Percentiles rank a stretch among this genome's conserved stretches.
These are phyloP conservation scores for Temnopleurus reevesii DNA, from an alignment of 53 echinoderm and acorn worm genomes.

Conservation along the genomic window DNA sequence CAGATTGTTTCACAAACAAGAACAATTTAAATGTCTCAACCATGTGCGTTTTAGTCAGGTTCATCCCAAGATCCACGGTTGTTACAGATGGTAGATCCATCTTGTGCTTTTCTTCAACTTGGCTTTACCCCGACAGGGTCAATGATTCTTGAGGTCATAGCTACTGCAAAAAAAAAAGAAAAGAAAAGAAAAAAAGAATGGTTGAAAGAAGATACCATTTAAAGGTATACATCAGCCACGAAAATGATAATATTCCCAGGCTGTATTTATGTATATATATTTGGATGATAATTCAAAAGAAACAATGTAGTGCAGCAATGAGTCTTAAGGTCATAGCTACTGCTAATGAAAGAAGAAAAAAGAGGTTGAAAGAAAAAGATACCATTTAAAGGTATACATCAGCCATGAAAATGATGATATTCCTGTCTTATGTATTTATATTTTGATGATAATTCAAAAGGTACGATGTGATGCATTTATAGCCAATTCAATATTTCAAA, in stretches of 20 bases:
- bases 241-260: not conserved
- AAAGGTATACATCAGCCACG: not conserved
- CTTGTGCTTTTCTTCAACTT: constrained; percentile 1
- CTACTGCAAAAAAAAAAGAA: constrained; percentile 12
- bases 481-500: too few relatives aligned
- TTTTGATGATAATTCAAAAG: too few relatives aligned
- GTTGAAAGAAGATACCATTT: not conserved
- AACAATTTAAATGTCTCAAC: not conserved
- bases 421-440: too few relatives aligned
- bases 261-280: too few relatives aligned
- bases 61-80: constrained; percentile 17
- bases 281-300: too few relatives aligned
- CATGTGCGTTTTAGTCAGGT: not conserved
- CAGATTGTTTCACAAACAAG: not conserved
- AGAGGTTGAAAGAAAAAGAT: not conserved
- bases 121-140: constrained; percentile 23
- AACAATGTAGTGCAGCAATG: too few relatives aligned
- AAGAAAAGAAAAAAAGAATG: not conserved
- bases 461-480: too few relatives aligned
- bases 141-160: constrained; percentile 41
- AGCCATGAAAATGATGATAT: not conserved
- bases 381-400: not conserved
- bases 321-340: too few relatives aligned
- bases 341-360: not conserved
- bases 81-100: constrained; percentile 44